Base-by-base conservation (phyloP, 2,113 vertebrate genomes). In the Anoura caudifer region DNA sequence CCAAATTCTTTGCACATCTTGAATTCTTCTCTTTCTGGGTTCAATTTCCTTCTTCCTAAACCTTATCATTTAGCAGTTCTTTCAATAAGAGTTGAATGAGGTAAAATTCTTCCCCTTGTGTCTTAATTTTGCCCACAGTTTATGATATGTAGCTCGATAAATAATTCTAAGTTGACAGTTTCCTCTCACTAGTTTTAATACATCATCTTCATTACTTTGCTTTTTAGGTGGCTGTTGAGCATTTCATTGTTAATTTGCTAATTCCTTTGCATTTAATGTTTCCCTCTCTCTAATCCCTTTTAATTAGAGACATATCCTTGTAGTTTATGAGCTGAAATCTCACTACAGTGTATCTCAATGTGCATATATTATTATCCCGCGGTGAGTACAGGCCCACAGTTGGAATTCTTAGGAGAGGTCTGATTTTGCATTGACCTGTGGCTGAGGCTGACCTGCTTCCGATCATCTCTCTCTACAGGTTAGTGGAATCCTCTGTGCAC, bases 231-330 rank as follows among this genome's bases (percentile, higher is more conserved):
- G 22, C 22, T 50, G 0, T 79, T 91, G 63, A 80, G 31, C 56
- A 91, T 87, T 54, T 84, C 22, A 80, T n/a, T 84, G 20, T 73
- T 70, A 80, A 86, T 77, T 87, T 50, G 14, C 28, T 65, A 56
- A 83, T 83, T 91, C 22, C 33, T 65, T 70, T 87, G 10, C 50
- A 73, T 38, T 89, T 80, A 61, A 16, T 47, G 52, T 82, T 72
- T 93, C 86, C 17, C 26, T 81, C 59, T 59, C 56, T 92, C 20
- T 86, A n/a, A 43, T 79, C 67, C 81, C 19, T 84, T 95, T 90
- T 67, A 72, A 65, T 54, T n/a, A n/a, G n/a, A n/a, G n/a, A n/a
- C n/a, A 47, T 56, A 20, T 24, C 31, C 63, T 87, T 79, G 22
- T 41, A 33, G 28, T 50, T 83, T 63, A 63, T 83, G 38, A 67